Conservation (phyloP, 1,140 invertebrate species). For the Spodoptera frugiperda region DNA sequence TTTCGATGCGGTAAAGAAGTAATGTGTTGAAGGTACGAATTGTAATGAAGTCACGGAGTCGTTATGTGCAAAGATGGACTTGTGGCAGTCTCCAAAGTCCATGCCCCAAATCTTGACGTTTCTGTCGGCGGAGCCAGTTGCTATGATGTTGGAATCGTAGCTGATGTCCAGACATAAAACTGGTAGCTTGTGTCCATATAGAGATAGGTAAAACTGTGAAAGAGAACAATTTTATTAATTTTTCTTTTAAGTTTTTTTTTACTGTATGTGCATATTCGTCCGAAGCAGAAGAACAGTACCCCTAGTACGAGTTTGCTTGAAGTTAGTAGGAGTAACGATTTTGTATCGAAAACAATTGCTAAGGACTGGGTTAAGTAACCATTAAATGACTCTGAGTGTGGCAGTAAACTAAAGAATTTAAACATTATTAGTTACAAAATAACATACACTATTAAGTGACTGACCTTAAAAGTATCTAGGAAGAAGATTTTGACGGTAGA, state of each 20-base stretch:
- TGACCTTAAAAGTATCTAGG: conserved; percentile 96
- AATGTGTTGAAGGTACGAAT: conserved; percentile 96
- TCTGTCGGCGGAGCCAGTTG: conserved; percentile 97
- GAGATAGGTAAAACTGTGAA: conserved; percentile 95
- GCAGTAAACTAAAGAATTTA: background rate
- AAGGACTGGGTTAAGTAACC: too few relatives aligned
- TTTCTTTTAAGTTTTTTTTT: background rate
- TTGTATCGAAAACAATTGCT: too few relatives aligned
- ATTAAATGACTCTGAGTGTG: background rate
- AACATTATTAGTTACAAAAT: too few relatives aligned
- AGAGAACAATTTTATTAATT: background rate
- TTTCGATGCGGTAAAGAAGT: conserved; percentile 97
- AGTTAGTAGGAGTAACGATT: too few relatives aligned
- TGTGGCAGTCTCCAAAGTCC: conserved; percentile 99
- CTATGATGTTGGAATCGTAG: conserved; percentile 95
- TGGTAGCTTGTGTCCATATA: conserved; percentile 99
- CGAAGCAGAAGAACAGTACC: too few relatives aligned
- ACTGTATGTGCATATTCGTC: too few relatives aligned
- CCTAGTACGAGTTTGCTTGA: too few relatives aligned
- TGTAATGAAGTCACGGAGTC: conserved; percentile 95
- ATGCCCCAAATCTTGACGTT: conserved; percentile 99
- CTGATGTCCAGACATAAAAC: conserved; percentile 98
- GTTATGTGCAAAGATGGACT: conserved; percentile 96
- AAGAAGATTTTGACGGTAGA: conserved; percentile 98
- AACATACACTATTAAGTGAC: background rate